A percentile compares a stretch with the other conserved stretches of the same genome.
Evolutionary conservation across 2,113 vertebrate species (phyloP).

Genomic region (Balaeniceps rex): DNA sequence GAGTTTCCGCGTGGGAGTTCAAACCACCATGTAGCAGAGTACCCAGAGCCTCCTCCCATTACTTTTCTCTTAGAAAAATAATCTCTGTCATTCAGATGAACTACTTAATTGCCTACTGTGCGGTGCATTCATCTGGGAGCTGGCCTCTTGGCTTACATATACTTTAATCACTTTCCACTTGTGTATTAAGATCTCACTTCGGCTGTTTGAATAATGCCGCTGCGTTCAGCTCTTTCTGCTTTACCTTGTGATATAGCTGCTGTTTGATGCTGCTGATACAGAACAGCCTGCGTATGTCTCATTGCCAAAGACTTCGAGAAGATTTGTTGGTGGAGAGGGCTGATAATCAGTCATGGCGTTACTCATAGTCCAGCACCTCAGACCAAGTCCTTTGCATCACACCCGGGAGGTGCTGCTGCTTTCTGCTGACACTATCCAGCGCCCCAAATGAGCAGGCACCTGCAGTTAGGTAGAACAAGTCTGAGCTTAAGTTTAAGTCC

Average conservation of each 20-base stretch:
- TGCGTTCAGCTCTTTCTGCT: neutral
- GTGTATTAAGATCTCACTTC: neutral
- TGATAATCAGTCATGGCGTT: neutral
- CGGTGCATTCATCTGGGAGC: neutral
- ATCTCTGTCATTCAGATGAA: neutral
- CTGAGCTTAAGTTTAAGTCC: neutral
- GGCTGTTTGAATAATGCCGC: neutral
- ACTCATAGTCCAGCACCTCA: neutral
- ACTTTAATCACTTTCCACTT: neutral
- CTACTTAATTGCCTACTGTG: conserved; percentile 1
- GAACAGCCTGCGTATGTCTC: accelerated
- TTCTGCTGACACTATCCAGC: neutral
- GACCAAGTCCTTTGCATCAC: neutral
- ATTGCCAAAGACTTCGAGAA: neutral
- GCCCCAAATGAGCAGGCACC: neutral
- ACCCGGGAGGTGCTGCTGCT: neutral
- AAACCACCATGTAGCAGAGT: neutral
- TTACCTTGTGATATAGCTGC: neutral
- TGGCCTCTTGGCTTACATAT: neutral
- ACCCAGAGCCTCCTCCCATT: neutral
- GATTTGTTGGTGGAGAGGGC: neutral
- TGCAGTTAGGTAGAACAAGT: neutral
- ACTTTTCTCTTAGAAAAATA: neutral
- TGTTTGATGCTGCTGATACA: neutral
- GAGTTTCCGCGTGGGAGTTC: neutral